These are phyloP conservation scores for Drepanosiphum platanoidis DNA, from an alignment of 2,888 invertebrate genomes.

Conservation along the genomic window DNA sequence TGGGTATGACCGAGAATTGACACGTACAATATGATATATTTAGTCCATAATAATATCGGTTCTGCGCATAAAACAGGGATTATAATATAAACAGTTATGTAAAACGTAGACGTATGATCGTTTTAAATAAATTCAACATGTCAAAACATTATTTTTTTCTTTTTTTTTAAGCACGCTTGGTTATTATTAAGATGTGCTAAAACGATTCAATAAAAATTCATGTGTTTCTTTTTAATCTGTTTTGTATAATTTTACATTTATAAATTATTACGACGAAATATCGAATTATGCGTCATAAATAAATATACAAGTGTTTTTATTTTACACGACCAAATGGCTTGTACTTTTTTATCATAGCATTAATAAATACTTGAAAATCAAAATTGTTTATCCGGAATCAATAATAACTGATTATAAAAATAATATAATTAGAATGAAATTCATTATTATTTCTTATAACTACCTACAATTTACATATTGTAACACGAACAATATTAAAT, in stretches of 20 bases:
- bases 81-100: background rate
- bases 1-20: too few relatives aligned
- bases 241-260: slow-evolving; percentile 27
- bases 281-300: background rate
- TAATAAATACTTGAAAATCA: background rate
- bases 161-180: background rate
- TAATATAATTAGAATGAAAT: too few relatives aligned
- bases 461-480: too few relatives aligned
- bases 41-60: too few relatives aligned
- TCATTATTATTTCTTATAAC: too few relatives aligned
- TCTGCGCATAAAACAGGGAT: background rate
- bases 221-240: background rate
- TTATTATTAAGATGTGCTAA: too few relatives aligned
- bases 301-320: background rate
- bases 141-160: background rate
- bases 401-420: background rate
- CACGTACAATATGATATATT: too few relatives aligned
- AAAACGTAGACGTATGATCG: background rate
- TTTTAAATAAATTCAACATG: background rate
- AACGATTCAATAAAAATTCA: background rate
- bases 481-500: too few relatives aligned
- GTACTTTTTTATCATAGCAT: background rate
- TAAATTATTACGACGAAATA: slow-evolving; percentile 10
- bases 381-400: slow-evolving; percentile 1
- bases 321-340: background rate